Percentiles rank a stretch among this genome's conserved stretches.
These are phyloP conservation scores for Hycleus phaleratus DNA, from an alignment of 1,140 invertebrate genomes.

Conservation along the genomic window DNA sequence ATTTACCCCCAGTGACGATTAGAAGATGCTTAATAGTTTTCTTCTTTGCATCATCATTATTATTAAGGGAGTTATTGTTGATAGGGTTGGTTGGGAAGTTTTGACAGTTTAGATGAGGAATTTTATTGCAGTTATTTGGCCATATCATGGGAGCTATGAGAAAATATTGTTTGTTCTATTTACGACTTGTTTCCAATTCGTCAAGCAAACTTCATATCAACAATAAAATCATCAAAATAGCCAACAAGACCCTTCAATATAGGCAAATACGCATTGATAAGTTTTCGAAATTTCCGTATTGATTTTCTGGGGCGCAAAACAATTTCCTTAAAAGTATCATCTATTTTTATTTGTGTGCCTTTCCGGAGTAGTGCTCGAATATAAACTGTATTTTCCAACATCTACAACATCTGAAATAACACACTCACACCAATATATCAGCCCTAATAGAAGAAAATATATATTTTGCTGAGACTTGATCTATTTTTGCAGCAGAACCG, in stretches of 20 bases:
- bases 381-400: not conserved
- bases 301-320: no score
- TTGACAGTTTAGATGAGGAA: conserved; percentile 9
- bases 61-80: no score
- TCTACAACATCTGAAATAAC: conserved; percentile 14
- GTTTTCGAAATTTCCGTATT: no score
- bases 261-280: no score
- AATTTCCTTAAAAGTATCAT: no score
- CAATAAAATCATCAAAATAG: conserved; percentile 6
- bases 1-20: not conserved
- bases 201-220: conserved; percentile 11
- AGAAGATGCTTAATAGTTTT: no score
- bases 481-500: conserved; percentile 24
- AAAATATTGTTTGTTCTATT: conserved; percentile 13
- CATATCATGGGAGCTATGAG: conserved; percentile 5
- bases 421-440: not conserved
- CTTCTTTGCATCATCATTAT: no score
- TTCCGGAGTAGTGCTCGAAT: not conserved
- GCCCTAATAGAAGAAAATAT: conserved; percentile 19
- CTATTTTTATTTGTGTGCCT: no score
- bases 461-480: conserved; percentile 26
- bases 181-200: conserved; percentile 12
- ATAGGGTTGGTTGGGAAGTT: not conserved
- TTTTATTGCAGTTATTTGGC: conserved; percentile 1
- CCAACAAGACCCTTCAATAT: not conserved